Evolutionary conservation across 2,113 vertebrate genomes (phyloP).

Genomic region (Paralichthys olivaceus): DNA sequence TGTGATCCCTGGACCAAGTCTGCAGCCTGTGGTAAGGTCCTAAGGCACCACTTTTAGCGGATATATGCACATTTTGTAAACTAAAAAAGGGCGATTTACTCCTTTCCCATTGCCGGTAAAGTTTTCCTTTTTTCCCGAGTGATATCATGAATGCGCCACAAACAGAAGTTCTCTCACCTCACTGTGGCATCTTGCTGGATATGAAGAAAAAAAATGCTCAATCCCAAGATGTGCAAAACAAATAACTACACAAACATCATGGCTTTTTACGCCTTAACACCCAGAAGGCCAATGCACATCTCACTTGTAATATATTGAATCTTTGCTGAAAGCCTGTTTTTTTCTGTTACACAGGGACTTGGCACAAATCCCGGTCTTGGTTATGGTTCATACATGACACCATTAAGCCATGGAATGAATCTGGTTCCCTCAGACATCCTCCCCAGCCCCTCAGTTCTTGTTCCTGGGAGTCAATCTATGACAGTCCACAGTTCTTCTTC

Average conservation of each 20-base stretch:
- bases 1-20: conserved; percentile 91
- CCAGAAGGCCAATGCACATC: background rate
- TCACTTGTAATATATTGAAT: conserved; percentile 12
- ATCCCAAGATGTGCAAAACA: no score
- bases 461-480: conserved; percentile 91
- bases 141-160: no score
- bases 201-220: no score
- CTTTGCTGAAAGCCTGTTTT: conserved; percentile 81
- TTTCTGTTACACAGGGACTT: conserved; percentile 89
- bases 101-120: no score
- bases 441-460: conserved; percentile 87
- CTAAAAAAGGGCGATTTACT: no score
- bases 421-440: conserved; percentile 93
- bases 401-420: conserved; percentile 91
- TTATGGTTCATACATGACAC: conserved; percentile 93
- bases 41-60: background rate
- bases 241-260: no score
- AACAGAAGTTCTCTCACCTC: no score
- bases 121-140: no score
- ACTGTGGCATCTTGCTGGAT: no score
- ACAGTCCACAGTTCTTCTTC: conserved; percentile 89
- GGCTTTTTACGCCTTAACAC: no score
- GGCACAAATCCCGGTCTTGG: conserved; percentile 90
- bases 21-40: conserved; percentile 91
- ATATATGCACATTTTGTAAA: no score